phyloP scores from a whole-genome alignment of 2,797 vertebrate species.

The Cyclopterus lumpus region DNA sequence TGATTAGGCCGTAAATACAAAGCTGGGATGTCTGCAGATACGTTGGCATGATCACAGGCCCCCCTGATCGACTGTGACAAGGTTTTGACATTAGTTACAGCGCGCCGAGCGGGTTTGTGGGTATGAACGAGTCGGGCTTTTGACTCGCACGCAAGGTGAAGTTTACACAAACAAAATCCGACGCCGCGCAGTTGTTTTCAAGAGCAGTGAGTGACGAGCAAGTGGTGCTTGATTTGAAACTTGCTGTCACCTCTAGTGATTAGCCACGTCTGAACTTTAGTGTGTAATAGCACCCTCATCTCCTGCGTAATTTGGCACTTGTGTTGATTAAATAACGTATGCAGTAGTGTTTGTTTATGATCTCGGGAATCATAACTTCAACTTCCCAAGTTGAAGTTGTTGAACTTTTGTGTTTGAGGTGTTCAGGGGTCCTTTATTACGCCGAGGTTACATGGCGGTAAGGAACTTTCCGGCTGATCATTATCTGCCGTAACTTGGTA shows the following conservation, averaged over 20 bases:
- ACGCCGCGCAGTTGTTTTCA: slow-evolving; percentile 43
- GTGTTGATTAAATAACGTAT: slow-evolving; percentile 84
- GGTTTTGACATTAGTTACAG: slow-evolving; percentile 46
- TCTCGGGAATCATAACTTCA: no score
- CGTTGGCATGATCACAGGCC: slow-evolving; percentile 61
- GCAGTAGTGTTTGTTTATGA: slow-evolving; percentile 72
- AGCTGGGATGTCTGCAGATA: slow-evolving; percentile 21
- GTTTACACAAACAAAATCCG: slow-evolving; percentile 53
- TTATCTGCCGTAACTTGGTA: background rate
- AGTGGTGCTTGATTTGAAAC: slow-evolving; percentile 73
- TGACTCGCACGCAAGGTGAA: slow-evolving; percentile 20
- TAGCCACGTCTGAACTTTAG: slow-evolving; percentile 61
- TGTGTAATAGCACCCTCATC: slow-evolving; percentile 73
- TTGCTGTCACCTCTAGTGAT: slow-evolving; percentile 64
- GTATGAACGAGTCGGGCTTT: slow-evolving; percentile 20
- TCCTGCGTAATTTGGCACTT: slow-evolving; percentile 74
- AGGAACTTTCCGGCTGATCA: background rate
- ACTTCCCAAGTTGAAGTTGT: slow-evolving; percentile 56
- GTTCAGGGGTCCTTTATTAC: background rate
- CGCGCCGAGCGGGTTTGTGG: slow-evolving; percentile 8
- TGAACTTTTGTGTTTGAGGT: slow-evolving; percentile 39
- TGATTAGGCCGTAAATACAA: slow-evolving; percentile 37
- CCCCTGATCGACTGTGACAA: slow-evolving; percentile 57
- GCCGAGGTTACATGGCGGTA: background rate
- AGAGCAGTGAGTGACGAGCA: slow-evolving; percentile 44